Base-by-base conservation (phyloP, 2,888 invertebrate species). In the Lamellibrachia columna region DNA sequence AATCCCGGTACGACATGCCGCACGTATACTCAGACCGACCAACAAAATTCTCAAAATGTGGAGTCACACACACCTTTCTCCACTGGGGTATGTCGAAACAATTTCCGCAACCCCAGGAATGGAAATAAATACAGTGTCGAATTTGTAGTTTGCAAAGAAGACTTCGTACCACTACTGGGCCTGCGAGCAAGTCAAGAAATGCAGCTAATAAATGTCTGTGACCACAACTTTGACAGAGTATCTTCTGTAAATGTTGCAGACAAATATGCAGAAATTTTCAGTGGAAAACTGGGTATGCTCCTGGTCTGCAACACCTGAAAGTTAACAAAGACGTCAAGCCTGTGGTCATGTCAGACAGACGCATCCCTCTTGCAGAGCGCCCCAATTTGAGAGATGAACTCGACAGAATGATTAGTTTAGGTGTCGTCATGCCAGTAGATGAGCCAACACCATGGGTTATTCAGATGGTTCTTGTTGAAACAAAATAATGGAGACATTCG, bases 391-490 rank as follows among this genome's bases (percentile, higher is more conserved):
- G 40, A 40, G 40, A 40, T 40, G 40, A 40, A 40, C 40, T 40
- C 40, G 40, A 40, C 40, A 40, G 40, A 40, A 40, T 40, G 40
- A 40, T 40, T 40, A 40, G 40, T 40, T 40, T 40, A 40, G 40
- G 40, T 40, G 40, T 0, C 40, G 40, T 40, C 40, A 40, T 40
- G 40, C 40, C 40, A 40, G 40, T 40, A 40, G 40, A 40, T 40
- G 40, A 40, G 40, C 40, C 94, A 53, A 94, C 94, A 11, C 93
- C 93, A 28, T 95, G 94, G 94, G 93, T 95, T 9, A 95, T 90
- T 55, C 93, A 93, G 60, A 53, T 93, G 52, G 94, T 94, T 3
- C 91, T 93, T 4, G 93, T 93, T 28, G 90, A 90, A 11, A 40
- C 40, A 94, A 94, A 91, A 40, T 40, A 40, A 40, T 40, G 40